Evolutionary conservation across 2,113 vertebrate genomes (phyloP), one percentile per base, ranked within the genome.

Genomic region (Rhegmatorhina hoffmannsi): DNA sequence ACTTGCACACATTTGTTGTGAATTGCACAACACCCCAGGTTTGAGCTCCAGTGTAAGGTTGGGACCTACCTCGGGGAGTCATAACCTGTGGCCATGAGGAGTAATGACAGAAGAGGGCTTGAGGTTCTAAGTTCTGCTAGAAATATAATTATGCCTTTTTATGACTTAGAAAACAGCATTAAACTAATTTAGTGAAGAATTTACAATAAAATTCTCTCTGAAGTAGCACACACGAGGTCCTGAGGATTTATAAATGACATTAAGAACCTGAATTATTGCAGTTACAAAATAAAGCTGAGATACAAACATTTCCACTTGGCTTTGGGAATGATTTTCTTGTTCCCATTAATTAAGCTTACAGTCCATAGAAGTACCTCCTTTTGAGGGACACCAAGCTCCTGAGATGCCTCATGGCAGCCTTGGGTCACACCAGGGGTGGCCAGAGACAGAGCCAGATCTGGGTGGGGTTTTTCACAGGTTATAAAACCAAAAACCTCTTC

Each of bases 211-310:
- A 90, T 63, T 7, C 25, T 66, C 76, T 78, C 78, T 92, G 93
- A 94, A 96, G 85, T 78, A 86, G 56, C 64, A 76, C 6, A 5
- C 70, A 81, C 53, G 63, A 74, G 84, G 87, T 95, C 69, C 81
- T 74, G 56, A 95, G 85, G 75, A 91, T 94, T 91, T 94, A 94
- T 93, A 93, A 96, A 89, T 94, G 85, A 81, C 43, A 21, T 76
- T 82, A 90, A 95, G 89, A 87, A 87, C 76, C 62, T 95, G 76
- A 97, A 81, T 94, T 89, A 90, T 40, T 68, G 52, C 66, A 62
- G 78, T 79, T 84, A 53, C 43, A 73, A 94, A 90, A 92, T 86
- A 81, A 79, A 95, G 78, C 85, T 93, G 80, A 89, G 83, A 53
- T 62, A 53, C 3, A 23, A 95, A 73, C 58, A 33, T 83, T 96